Percentiles rank a stretch among this genome's conserved stretches.
These are phyloP conservation scores for Noctua pronuba DNA, from an alignment of 2,888 invertebrate genomes.

Conservation along the genomic window DNA sequence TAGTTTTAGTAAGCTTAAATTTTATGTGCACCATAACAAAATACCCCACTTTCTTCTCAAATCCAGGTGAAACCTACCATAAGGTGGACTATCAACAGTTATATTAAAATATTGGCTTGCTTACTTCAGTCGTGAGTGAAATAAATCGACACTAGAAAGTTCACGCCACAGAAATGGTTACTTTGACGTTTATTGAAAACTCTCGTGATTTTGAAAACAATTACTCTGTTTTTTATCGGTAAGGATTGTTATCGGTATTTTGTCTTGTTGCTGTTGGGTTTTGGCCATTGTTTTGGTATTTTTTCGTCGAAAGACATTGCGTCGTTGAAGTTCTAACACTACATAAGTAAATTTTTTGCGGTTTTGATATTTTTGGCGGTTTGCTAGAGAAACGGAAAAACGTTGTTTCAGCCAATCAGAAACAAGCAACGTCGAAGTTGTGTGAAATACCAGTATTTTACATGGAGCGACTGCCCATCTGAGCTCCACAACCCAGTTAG, in stretches of 20 bases:
- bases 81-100: slow-evolving; percentile 41
- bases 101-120: slow-evolving; percentile 58
- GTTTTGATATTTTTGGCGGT: too few relatives aligned
- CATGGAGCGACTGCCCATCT: too few relatives aligned
- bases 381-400: too few relatives aligned
- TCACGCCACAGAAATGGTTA: slow-evolving; percentile 44
- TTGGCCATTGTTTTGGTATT: background rate
- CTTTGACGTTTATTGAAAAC: slow-evolving; percentile 64
- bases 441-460: too few relatives aligned
- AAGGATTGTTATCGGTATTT: slow-evolving; percentile 11
- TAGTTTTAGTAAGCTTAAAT: background rate
- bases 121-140: slow-evolving; percentile 59
- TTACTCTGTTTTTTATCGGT: slow-evolving; percentile 50
- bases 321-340: too few relatives aligned
- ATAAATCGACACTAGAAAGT: slow-evolving; percentile 62
- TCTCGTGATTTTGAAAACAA: slow-evolving; percentile 56
- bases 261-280: background rate
- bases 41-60: slow-evolving; percentile 2
- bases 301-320: too few relatives aligned
- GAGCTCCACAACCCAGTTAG: too few relatives aligned
- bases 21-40: background rate
- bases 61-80: slow-evolving; percentile 23
- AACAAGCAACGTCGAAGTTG: too few relatives aligned
- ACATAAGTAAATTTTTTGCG: too few relatives aligned
- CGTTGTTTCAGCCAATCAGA: too few relatives aligned